phyloP scores from a whole-genome alignment of 2,113 vertebrate species.

The Choloepus hoffmanni region DNA sequence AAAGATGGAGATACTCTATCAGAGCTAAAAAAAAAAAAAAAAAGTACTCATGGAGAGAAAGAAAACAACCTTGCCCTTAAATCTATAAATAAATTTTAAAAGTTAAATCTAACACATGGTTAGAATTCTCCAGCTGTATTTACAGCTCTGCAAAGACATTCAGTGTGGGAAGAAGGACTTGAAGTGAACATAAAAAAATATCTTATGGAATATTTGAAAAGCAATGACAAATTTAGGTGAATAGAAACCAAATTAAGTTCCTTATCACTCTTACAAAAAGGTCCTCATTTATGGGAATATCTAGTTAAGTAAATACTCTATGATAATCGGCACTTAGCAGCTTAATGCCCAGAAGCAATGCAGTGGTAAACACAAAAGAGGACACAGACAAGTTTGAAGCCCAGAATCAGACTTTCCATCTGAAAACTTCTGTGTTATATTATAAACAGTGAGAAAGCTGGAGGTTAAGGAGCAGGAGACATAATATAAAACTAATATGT shows the following conservation, averaged over 20 bases:
- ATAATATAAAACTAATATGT: background rate
- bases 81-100: background rate
- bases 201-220: background rate
- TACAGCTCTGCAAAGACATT: constrained; percentile 38
- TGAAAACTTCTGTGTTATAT: background rate
- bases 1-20: background rate
- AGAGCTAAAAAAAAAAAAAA: constrained; percentile 15
- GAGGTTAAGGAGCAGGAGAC: background rate
- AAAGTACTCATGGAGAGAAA: background rate
- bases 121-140: background rate
- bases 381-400: background rate
- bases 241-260: constrained; percentile 42
- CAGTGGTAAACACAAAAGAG: background rate
- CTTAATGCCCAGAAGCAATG: background rate
- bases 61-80: background rate
- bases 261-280: constrained; percentile 27
- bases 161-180: background rate
- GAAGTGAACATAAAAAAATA: constrained; percentile 27
- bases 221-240: constrained; percentile 38
- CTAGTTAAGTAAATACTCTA: constrained; percentile 45
- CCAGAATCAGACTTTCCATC: background rate
- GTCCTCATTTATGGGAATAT: background rate
- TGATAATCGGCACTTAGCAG: constrained; percentile 8
- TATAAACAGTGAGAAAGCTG: background rate
- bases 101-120: no score